Evolutionary conservation across 2,888 invertebrate species (phyloP), one percentile per base, ranked within the genome.

Genomic region (Odontocerum albicorne): DNA sequence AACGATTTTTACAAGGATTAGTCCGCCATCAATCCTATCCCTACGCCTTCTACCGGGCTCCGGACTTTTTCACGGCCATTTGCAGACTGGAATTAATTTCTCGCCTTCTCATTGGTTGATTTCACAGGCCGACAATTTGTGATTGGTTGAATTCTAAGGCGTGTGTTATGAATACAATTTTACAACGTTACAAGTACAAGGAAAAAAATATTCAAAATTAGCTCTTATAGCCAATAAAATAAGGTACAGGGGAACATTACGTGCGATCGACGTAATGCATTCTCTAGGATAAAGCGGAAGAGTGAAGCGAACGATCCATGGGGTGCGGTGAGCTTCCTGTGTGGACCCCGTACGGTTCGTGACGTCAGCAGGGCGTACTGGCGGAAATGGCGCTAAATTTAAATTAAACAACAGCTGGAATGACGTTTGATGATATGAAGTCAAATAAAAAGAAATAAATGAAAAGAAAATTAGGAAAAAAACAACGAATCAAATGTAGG

Each of bases 291-390:
- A 32, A 6, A 44, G 20, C 55, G 58, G 61, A 61, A 59, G 22
- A 32, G 47, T 36, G 15, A 51, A 49, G 35, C 45, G 59, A 59
- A 59, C 59, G 51, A 55, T 51, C 46, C 57, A 38, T 35, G 70
- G 77, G 77, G 77, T 77, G 78, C 78, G 77, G 77, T 77, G 72
- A 68, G 69, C 65, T 63, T 65, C 58, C 57, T 64, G 64, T 68
- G 78, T 70, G 74, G 75, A 74, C 78, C 77, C 77, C 77, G 69
- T 66, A 67, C 61, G 38, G 20, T 36, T 32, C 63, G 72, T 78
- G 77, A 78, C 77, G 77, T 77, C 77, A 78, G 75, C 76, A 75
- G 77, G 77, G 78, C 77, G 78, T 78, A 77, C 76, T 66, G 66
- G 65, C 49, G 54, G 58, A 65, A 68, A 49, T 55, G 73, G 76